Conservation (phyloP, 2,113 vertebrate genomes). For the Amblyopsis rosae region DNA sequence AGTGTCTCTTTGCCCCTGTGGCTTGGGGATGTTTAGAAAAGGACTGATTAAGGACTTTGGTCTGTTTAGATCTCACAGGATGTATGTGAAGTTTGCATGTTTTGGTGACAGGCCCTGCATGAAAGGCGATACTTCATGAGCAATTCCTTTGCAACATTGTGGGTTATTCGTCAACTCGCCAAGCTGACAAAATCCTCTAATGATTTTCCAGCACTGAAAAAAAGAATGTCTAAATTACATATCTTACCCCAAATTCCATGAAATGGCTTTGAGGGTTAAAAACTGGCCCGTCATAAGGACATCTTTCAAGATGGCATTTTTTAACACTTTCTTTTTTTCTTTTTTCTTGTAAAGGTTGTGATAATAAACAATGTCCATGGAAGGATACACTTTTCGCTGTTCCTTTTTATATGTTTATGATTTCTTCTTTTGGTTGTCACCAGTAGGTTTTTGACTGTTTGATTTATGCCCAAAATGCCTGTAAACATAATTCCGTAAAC, state of each 20-base stretch:
- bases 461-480: no score
- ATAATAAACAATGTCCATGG: not conserved
- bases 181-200: slow-evolving; percentile 54
- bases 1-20: slow-evolving; percentile 33
- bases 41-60: slow-evolving; percentile 64
- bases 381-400: no score
- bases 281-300: not conserved
- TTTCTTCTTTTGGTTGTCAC: no score
- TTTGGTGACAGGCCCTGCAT: slow-evolving; percentile 59
- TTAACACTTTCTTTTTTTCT: not conserved
- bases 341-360: not conserved
- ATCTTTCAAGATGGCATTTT: not conserved
- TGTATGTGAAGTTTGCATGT: slow-evolving; percentile 67
- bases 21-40: slow-evolving; percentile 65
- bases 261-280: slow-evolving; percentile 10
- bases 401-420: not conserved
- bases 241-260: not conserved
- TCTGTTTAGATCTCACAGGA: slow-evolving; percentile 67
- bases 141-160: slow-evolving; percentile 21
- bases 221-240: slow-evolving; percentile 11
- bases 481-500: no score
- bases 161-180: slow-evolving; percentile 52
- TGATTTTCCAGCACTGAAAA: slow-evolving; percentile 55
- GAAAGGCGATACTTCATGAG: slow-evolving; percentile 59
- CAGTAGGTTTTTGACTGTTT: no score